Conservation (phyloP, 2,113 vertebrate species). For the Istiophorus platypterus region DNA sequence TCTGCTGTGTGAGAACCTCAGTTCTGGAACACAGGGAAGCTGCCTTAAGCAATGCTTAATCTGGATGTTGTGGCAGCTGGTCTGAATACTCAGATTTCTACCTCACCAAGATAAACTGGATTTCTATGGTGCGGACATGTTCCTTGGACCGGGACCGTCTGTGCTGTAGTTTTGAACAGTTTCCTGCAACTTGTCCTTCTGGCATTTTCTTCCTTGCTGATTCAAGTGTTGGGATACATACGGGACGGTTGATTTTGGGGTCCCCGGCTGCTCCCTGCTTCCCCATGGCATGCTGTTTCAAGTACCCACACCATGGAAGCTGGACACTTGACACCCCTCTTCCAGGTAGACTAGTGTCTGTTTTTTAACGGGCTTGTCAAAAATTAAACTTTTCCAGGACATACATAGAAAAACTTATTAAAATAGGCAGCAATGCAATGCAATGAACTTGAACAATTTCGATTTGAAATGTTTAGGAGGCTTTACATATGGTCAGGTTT, state of each 20-base stretch:
- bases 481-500: conserved; percentile 5
- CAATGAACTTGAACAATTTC: neutral
- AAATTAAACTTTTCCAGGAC: neutral
- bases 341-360: conserved; percentile 76
- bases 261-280: conserved; percentile 41
- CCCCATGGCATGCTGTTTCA: conserved; percentile 84
- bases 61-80: conserved; percentile 73
- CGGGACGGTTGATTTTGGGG: conserved; percentile 24
- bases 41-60: conserved; percentile 58
- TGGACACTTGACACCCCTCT: conserved; percentile 75
- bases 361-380: neutral
- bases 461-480: neutral
- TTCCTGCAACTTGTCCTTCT: conserved; percentile 25
- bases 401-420: too few relatives aligned
- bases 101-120: conserved; percentile 59
- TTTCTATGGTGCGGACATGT: conserved; percentile 59
- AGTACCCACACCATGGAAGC: conserved; percentile 74
- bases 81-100: conserved; percentile 57
- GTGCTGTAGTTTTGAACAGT: conserved; percentile 31
- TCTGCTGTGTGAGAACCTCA: conserved; percentile 62
- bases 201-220: conserved; percentile 20
- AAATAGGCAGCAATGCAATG: neutral
- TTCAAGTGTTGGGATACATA: conserved; percentile 38
- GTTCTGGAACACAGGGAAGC: conserved; percentile 59
- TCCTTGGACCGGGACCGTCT: conserved; percentile 34